Conservation (phyloP, 2,888 invertebrate species). For the Eumacrocentrus americanus region DNA sequence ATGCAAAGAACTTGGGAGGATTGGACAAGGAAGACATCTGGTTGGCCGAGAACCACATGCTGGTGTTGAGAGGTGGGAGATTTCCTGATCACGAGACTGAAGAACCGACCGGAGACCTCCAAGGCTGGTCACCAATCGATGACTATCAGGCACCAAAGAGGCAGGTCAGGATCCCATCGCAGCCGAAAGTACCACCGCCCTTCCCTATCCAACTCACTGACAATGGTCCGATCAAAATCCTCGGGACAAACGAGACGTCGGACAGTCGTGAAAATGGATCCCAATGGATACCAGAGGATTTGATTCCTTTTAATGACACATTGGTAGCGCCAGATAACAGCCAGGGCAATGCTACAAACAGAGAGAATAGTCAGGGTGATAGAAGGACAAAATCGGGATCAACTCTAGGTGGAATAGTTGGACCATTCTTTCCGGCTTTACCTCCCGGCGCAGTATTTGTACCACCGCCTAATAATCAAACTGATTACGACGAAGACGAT, state of each 20-base stretch:
- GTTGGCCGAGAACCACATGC: slow-evolving; percentile 86
- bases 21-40: slow-evolving; percentile 85
- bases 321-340: slow-evolving; percentile 63
- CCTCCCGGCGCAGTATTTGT: slow-evolving; percentile 71
- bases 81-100: slow-evolving; percentile 63
- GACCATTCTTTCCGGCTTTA: slow-evolving; percentile 62
- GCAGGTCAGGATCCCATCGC: slow-evolving; percentile 82
- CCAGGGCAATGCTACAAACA: slow-evolving; percentile 66
- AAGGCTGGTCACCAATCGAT: slow-evolving; percentile 80
- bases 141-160: slow-evolving; percentile 82
- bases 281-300: slow-evolving; percentile 59
- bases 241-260: slow-evolving; percentile 79
- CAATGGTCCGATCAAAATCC: slow-evolving; percentile 84
- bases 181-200: slow-evolving; percentile 88
- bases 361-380: slow-evolving; percentile 64
- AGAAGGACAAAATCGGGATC: slow-evolving; percentile 62
- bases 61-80: slow-evolving; percentile 81
- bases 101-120: slow-evolving; percentile 27
- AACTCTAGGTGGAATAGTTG: slow-evolving; percentile 45
- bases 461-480: slow-evolving; percentile 67
- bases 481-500: slow-evolving; percentile 85
- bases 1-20: slow-evolving; percentile 79
- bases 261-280: slow-evolving; percentile 63
- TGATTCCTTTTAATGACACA: slow-evolving; percentile 67
- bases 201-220: slow-evolving; percentile 90